Evolutionary conservation across 2,113 vertebrate species (phyloP).

Genomic region (Acrocephalus kingi): DNA sequence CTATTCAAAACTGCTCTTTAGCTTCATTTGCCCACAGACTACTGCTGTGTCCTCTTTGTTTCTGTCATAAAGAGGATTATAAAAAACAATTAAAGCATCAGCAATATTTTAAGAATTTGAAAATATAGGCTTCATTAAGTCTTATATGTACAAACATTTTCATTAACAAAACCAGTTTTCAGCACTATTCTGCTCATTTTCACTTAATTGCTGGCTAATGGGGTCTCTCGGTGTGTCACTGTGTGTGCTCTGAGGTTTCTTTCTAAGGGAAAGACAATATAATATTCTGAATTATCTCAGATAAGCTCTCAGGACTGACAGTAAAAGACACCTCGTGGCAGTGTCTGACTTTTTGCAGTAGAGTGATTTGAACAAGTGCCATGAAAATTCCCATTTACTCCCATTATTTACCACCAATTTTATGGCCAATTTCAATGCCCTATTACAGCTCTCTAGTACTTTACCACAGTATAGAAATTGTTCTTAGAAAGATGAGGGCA

Average conservation of each 20-base stretch:
- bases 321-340: neutral
- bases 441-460: constrained; percentile 4
- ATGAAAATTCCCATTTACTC: constrained; percentile 49
- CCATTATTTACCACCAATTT: constrained; percentile 43
- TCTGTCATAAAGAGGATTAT: neutral
- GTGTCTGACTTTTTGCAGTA: neutral
- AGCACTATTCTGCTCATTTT: constrained; percentile 31
- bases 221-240: constrained; percentile 5
- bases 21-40: neutral
- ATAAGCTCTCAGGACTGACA: constrained; percentile 15
- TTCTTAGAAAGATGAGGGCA: neutral
- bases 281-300: constrained; percentile 31
- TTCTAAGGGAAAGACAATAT: constrained; percentile 5
- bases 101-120: constrained; percentile 19
- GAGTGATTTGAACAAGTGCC: constrained; percentile 30
- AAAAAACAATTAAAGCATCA: constrained; percentile 13
- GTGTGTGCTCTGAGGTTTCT: constrained; percentile 14
- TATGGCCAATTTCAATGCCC: constrained; percentile 12
- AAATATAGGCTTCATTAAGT: constrained; percentile 25
- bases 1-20: neutral
- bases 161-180: constrained; percentile 43
- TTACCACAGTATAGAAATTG: neutral
- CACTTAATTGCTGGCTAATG: constrained; percentile 33
- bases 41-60: neutral
- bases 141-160: constrained; percentile 38